Base-by-base conservation (phyloP, 2,797 vertebrate species). In the Labroides dimidiatus region DNA sequence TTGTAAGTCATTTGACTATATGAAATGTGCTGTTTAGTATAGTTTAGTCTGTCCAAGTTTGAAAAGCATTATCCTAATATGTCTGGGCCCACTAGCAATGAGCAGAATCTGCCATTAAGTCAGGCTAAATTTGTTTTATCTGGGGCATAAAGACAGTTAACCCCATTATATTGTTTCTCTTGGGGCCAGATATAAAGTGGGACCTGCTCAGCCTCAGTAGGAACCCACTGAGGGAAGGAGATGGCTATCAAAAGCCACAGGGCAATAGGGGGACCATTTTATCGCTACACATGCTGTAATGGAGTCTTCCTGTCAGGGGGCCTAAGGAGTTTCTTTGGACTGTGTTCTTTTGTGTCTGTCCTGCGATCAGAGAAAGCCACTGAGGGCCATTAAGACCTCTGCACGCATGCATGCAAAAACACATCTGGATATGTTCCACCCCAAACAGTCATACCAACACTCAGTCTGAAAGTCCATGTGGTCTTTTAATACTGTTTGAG, bases 381-480 rank as follows among this genome's bases (percentile, higher is more conserved):
- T 81, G 81, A 74, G 84, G 77, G 77, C 80, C 82, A 82, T 89
- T 86, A 86, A n/a, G 80, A 48, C 69, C 81, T 83, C 78, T 41
- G 82, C 81, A 81, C 77, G 84, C 84, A 85, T 70, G 63, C 75
- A 83, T 69, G 65, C 59, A 37, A 78, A 50, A 59, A 53, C 76
- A 89, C 90, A 93, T 91, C 87, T 91, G 90, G 89, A 89, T 91
- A 69, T 82, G 78, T 68, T 91, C 89, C 69, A 65, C 65, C 62
- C 66, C 44, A 3, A 81, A 72, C 61, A 74, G 59, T 76, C 81
- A 75, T 75, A 82, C 81, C 72, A 81, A 73, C 80, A 69, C 62
- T 58, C 79, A 72, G 55, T 62, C 69, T 82, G 68, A 64, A 50
- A 48, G 57, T 54, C 36, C 73, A 77, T 78, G 74, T 81, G 85